Base-by-base conservation (phyloP, 2,797 vertebrate species). In the Notoglanidium macrostoma region DNA sequence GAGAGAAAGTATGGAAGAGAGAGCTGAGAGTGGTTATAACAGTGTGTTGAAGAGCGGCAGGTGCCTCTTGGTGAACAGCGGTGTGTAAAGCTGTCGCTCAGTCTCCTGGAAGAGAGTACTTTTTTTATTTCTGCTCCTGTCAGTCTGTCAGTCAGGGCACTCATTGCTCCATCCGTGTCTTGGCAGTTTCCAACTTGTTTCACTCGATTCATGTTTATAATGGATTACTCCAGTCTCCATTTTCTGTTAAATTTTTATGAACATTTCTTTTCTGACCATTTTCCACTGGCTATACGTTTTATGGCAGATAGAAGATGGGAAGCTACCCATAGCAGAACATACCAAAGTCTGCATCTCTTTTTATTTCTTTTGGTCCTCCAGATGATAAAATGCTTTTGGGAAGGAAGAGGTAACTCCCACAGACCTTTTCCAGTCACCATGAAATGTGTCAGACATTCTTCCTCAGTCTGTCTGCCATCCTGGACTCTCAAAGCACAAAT, bases 391-490 rank as follows among this genome's bases (percentile, higher is more conserved):
- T 23, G 63, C 61, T 72, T 46, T 72, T 19, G 82, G 17, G n/a
- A 44, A 63, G 29, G 49, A 63, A 63, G 35, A 7, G 26, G 19
- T 35, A 65, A 40, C 10, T 14, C 59, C 23, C 40, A 77, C 74
- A 54, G n/a, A 77, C 49, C 74, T 54, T 55, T 54, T 77, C n/a
- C 49, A 77, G 49, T 77, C 74, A 76, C 73, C 73, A 76, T 76
- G 46, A 77, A 77, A 55, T 77, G 46, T 77, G 73, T 76, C 46
- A 76, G 46, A 76, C 46, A 14, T 51, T 29, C 49, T 51, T 51
- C 23, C 11, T 74, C 5, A 29, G 46, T 14, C 46, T n/a, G 26
- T 54, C 46, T 76, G 46, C 73, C 73, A 76, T 76, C 49, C 15
- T 77, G n/a, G 1, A 32, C 49, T 55, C n/a, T 77, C 49, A 77